Base-by-base conservation (phyloP, 2,888 invertebrate species). In the Lacanobia wlatinum region DNA sequence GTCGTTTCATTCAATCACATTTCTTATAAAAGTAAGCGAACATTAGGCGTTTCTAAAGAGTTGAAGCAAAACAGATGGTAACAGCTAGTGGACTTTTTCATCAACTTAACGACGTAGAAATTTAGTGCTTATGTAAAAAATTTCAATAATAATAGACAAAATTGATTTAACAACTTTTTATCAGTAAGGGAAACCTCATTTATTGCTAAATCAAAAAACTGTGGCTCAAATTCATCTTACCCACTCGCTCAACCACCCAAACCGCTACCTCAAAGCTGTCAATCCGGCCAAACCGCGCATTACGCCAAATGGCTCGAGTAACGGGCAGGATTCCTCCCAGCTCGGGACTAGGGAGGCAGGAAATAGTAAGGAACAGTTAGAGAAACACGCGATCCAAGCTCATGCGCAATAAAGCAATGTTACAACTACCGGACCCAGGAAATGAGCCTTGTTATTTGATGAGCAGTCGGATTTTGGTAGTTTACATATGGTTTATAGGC, bases 261-360 rank as follows among this genome's bases (percentile, higher is more conserved):
- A 62, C 75, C 63, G 23, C 76, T 64, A 62, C 85, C 84, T 71
- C 65, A 79, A 75, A 87, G 87, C 92, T 95, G 95, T 95, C 95
- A 95, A 95, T 95, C 95, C 94, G 90, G 82, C 88, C 90, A 94
- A 95, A 95, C 96, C 96, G 91, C 96, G 94, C 93, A 95, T 96
- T 95, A 95, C 89, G 92, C 90, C 93, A 96, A 96, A 96, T 96
- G 96, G 95, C 90, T 93, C 94, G 96, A 88, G 89, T 93, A 94
- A 95, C 93, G 90, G 92, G 92, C 73, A 65, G 78, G 64, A 76
- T 60, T 74, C 70, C 67, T 78, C 73, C 79, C 66, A 40, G 55
- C n/a, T 56, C n/a, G 72, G 75, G 72, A 66, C 21, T 61, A 40
- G 72, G 72, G 72, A 48, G 84, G 86, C 87, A 90, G 95, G 95